These are phyloP conservation scores for Ericerus pela DNA, from an alignment of 1,140 invertebrate species.

Conservation along the genomic window DNA sequence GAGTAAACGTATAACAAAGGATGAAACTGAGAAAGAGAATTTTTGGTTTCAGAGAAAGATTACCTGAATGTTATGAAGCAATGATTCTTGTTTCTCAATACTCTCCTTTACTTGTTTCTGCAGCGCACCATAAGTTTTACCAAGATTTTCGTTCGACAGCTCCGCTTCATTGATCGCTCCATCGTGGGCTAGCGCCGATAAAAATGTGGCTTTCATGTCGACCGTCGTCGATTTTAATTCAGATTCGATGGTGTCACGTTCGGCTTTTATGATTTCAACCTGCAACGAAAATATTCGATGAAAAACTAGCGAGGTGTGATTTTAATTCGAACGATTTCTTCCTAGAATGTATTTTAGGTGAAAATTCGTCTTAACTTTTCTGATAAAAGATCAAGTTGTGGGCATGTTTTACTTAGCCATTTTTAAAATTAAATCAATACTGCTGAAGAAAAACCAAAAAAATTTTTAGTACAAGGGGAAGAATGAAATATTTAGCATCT, in stretches of 20 bases:
- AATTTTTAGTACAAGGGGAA: no score
- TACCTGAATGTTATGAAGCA: slow-evolving; percentile 64
- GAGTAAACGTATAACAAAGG: slow-evolving; percentile 8
- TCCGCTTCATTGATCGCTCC: slow-evolving; percentile 68
- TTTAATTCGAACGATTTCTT: background rate
- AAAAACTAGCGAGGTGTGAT: background rate
- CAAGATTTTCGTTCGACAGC: slow-evolving; percentile 59
- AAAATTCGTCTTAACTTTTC: no score
- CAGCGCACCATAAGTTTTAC: slow-evolving; percentile 61
- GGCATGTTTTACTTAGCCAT: no score
- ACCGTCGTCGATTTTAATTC: slow-evolving; percentile 68
- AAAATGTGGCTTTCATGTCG: slow-evolving; percentile 74
- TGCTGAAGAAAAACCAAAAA: no score
- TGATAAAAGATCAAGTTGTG: no score
- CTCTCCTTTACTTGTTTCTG: slow-evolving; percentile 66
- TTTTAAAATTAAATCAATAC: no score
- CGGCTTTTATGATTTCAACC: slow-evolving; percentile 75
- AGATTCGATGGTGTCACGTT: slow-evolving; percentile 73
- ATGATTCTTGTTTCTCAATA: slow-evolving; percentile 55
- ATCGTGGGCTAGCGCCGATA: slow-evolving; percentile 62
- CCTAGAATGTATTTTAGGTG: no score
- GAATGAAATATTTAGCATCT: no score
- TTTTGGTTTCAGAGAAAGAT: background rate
- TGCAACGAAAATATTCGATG: slow-evolving; percentile 27
- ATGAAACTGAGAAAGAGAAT: background rate